A percentile compares a stretch with the other conserved stretches of the same genome.
Evolutionary conservation across 2,888 invertebrate genomes (phyloP).

Genomic region (Nymphalis c-album): DNA sequence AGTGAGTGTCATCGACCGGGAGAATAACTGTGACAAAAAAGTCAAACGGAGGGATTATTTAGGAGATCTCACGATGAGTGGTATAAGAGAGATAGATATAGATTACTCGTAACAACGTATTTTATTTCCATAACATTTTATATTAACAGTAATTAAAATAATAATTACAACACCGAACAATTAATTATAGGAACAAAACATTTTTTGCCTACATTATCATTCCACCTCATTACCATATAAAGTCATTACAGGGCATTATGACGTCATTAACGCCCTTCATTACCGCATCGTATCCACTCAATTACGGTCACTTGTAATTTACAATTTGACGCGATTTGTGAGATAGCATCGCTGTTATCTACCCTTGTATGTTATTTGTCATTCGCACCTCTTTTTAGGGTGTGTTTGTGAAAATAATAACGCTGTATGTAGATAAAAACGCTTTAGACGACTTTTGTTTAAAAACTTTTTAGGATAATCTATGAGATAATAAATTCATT

Average conservation of each 20-base stretch:
- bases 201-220: background rate
- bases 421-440: slow-evolving; percentile 5
- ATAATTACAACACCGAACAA: background rate
- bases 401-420: slow-evolving; percentile 12
- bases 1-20: too few relatives aligned
- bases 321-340: slow-evolving; percentile 41
- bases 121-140: too few relatives aligned
- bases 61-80: too few relatives aligned
- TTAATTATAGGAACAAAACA: too few relatives aligned
- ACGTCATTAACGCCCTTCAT: slow-evolving; percentile 6
- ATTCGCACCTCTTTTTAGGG: slow-evolving; percentile 36
- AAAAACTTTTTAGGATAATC: too few relatives aligned
- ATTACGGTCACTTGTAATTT: slow-evolving; percentile 41
- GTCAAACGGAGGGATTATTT: too few relatives aligned
- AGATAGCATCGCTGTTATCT: slow-evolving; percentile 34
- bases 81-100: too few relatives aligned
- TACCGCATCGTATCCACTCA: slow-evolving; percentile 33
- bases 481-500: too few relatives aligned
- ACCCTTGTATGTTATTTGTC: slow-evolving; percentile 35
- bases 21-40: too few relatives aligned
- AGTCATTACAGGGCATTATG: slow-evolving; percentile 5
- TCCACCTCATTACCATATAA: slow-evolving; percentile 8
- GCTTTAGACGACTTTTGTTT: background rate
- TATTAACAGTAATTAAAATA: background rate
- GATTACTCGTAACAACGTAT: too few relatives aligned